Conservation (phyloP, 2,113 vertebrate genomes). For the Notiomystis cincta region DNA sequence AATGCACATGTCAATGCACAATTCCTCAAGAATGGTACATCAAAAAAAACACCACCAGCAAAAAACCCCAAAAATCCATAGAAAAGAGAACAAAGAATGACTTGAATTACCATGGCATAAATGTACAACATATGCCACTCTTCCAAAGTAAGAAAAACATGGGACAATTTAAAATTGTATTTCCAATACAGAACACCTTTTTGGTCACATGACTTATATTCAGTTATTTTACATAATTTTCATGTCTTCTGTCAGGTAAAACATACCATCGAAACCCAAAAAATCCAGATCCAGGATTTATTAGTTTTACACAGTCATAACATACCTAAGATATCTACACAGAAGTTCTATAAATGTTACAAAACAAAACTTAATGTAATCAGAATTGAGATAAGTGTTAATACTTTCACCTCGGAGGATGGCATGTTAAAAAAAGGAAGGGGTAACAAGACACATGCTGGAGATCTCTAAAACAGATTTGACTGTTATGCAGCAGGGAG, state of each 20-base stretch:
- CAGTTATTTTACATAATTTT: background rate
- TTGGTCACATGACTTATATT: background rate
- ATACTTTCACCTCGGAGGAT: background rate
- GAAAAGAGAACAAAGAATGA: background rate
- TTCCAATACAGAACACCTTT: background rate
- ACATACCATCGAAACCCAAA: background rate
- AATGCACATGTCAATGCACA: fast-evolving
- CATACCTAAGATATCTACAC: fast-evolving
- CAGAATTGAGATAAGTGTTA: background rate
- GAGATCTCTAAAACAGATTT: background rate
- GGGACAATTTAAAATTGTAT: background rate
- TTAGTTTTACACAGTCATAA: background rate
- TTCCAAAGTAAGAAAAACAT: background rate
- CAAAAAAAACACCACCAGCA: background rate
- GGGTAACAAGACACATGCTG: background rate
- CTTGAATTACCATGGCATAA: background rate
- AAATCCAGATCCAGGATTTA: background rate
- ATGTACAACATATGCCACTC: background rate
- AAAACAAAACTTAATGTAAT: background rate
- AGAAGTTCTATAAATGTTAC: background rate
- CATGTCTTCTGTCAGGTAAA: background rate
- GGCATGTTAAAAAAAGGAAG: background rate
- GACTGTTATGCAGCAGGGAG: background rate
- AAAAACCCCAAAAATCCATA: background rate
- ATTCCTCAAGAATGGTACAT: background rate